phyloP scores from a whole-genome alignment of 2,888 invertebrate genomes.

The Dasypogon diadema region DNA sequence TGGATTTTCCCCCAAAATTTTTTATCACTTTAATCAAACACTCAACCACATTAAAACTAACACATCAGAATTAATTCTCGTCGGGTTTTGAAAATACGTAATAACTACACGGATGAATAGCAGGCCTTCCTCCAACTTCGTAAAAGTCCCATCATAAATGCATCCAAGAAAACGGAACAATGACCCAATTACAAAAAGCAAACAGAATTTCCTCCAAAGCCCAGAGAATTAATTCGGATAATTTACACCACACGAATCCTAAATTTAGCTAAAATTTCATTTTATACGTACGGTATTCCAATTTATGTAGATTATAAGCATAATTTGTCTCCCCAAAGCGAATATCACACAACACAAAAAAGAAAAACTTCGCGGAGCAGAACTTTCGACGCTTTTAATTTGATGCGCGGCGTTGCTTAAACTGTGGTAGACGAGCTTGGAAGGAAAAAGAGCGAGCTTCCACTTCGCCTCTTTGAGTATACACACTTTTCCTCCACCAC shows the following conservation, averaged over 20 bases:
- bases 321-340: conserved; percentile 44
- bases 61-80: no score
- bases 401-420: conserved; percentile 61
- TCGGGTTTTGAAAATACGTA: no score
- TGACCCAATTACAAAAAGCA: conserved; percentile 40
- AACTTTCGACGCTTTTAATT: conserved; percentile 61
- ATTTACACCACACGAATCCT: background rate
- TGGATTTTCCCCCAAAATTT: conserved; percentile 38
- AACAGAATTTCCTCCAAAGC: conserved; percentile 7
- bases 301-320: conserved; percentile 34
- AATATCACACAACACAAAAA: conserved; percentile 57
- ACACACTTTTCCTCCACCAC: conserved; percentile 25
- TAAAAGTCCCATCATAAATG: conserved; percentile 2
- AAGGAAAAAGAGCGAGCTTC: conserved; percentile 55
- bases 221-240: background rate
- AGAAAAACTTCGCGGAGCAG: conserved; percentile 58
- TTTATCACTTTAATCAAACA: conserved; percentile 5
- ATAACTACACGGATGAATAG: no score
- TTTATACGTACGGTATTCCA: conserved; percentile 25
- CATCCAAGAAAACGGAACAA: conserved; percentile 40
- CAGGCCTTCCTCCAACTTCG: no score
- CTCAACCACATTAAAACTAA: background rate
- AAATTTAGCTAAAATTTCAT: background rate
- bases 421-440: conserved; percentile 58
- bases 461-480: conserved; percentile 13